phyloP scores from a whole-genome alignment of 1,140 invertebrate species.

The Drosophila bifasciata region DNA sequence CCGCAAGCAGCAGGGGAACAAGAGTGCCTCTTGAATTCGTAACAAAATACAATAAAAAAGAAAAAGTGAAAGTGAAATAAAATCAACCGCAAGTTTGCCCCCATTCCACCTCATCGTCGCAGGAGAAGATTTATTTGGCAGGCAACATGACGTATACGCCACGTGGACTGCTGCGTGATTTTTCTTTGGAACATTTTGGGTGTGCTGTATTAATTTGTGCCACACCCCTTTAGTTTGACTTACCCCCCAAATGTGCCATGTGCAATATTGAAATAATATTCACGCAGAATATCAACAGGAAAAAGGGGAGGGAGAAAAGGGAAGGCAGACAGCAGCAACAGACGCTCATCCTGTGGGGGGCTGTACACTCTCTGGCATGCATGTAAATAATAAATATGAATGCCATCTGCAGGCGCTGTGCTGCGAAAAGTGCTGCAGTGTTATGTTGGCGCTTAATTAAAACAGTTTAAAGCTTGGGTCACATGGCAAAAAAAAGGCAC shows the following conservation, averaged over 20 bases:
- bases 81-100: conserved; percentile 54
- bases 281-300: conserved; percentile 5
- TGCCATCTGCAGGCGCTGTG: conserved; percentile 25
- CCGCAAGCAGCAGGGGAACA: no score
- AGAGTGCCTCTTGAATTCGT: background rate
- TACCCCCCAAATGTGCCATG: conserved; percentile 7
- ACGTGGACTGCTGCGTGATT: conserved; percentile 22
- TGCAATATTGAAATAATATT: conserved; percentile 55
- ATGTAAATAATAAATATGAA: conserved; percentile 58
- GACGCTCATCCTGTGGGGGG: background rate
- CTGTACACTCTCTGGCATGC: conserved; percentile 6
- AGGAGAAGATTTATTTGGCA: conserved; percentile 36
- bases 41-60: conserved; percentile 20
- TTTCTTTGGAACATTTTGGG: conserved; percentile 1
- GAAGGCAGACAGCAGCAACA: no score
- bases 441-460: conserved; percentile 50
- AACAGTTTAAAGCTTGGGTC: conserved; percentile 40
- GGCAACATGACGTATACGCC: conserved; percentile 58
- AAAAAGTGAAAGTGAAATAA: conserved; percentile 47
- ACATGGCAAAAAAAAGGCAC: no score
- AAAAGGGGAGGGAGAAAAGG: no score
- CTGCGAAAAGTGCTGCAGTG: conserved; percentile 36
- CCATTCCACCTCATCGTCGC: no score
- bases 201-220: conserved; percentile 43
- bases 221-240: conserved; percentile 19